A percentile compares a stretch with the other conserved stretches of the same genome.
Evolutionary conservation across 2,797 vertebrate genomes (phyloP).

Genomic region (Eulemur coronatus): DNA sequence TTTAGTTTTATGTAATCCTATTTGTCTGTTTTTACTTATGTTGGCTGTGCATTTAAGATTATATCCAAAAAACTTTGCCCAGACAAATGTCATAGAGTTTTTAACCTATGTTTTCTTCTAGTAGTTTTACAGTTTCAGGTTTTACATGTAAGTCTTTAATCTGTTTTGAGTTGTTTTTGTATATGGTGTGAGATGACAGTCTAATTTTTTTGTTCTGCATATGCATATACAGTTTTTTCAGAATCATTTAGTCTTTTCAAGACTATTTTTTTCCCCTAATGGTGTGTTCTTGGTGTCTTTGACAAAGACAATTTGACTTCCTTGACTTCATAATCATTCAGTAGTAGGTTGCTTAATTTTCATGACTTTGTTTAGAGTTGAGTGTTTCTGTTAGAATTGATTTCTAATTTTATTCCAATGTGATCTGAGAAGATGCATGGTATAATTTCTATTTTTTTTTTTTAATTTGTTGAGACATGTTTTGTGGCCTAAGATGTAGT

Average conservation of each 20-base stretch:
- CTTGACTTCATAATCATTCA: no score
- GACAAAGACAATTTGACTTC: not conserved
- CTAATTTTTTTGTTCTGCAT: not conserved
- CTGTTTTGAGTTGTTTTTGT: not conserved
- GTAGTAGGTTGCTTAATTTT: no score
- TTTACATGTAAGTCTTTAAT: not conserved
- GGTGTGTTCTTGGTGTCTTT: not conserved
- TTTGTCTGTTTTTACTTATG: not conserved
- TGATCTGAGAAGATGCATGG: no score
- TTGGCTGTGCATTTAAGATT: not conserved
- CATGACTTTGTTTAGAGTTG: no score
- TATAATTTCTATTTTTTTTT: no score
- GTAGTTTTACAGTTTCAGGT: not conserved
- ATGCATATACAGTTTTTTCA: not conserved
- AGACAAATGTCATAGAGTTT: not conserved
- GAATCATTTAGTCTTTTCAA: no score
- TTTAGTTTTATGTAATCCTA: not conserved
- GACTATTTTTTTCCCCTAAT: not conserved
- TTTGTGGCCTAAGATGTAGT: no score
- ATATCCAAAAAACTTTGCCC: not conserved
- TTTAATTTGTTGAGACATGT: no score
- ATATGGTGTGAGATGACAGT: not conserved
- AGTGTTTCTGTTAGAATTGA: no score
- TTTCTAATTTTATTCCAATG: no score
- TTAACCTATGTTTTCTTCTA: not conserved